Percentiles rank a stretch among this genome's conserved stretches.
Conservation (phyloP, 1,140 invertebrate species). For the Drosophila orosa region DNA sequence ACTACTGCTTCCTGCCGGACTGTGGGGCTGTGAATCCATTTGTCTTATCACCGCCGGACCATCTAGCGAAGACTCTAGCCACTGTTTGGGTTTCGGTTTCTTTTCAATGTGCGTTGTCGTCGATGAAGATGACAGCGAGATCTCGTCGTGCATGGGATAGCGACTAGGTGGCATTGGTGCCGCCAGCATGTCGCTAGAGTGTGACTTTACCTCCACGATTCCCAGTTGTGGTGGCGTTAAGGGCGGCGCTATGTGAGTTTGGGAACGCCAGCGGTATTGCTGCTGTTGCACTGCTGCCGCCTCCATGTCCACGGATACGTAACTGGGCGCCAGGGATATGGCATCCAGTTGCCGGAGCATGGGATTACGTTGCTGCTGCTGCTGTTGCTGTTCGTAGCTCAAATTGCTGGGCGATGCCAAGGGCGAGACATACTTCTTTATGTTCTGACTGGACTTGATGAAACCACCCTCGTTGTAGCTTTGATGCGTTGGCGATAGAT, state of each 20-base stretch:
- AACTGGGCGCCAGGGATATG: conserved; percentile 77
- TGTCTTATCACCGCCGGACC: conserved; percentile 82
- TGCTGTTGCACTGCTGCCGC: conserved; percentile 42
- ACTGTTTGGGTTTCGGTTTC: conserved; percentile 84
- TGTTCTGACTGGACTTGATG: conserved; percentile 81
- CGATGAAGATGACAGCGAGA: conserved; percentile 73
- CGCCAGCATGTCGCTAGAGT: conserved; percentile 79
- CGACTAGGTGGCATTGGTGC: conserved; percentile 52
- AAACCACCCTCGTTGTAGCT: conserved; percentile 78
- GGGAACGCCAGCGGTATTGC: conserved; percentile 75
- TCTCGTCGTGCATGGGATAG: conserved; percentile 67
- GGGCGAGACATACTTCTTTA: conserved; percentile 79
- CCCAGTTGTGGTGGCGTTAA: conserved; percentile 58
- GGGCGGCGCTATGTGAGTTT: conserved; percentile 71
- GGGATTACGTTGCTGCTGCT: conserved; percentile 43
- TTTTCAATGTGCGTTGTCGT: conserved; percentile 58
- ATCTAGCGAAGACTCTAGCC: conserved; percentile 85
- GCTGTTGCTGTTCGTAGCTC: conserved; percentile 58
- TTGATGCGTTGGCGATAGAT: conserved; percentile 79
- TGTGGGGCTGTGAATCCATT: conserved; percentile 59
- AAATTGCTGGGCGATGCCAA: conserved; percentile 64
- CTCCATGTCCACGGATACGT: conserved; percentile 72
- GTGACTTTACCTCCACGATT: conserved; percentile 59
- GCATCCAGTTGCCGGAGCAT: conserved; percentile 69
- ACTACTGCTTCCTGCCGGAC: conserved; percentile 51